Conservation (phyloP, 2,113 vertebrate genomes). For the Corvus hawaiiensis region DNA sequence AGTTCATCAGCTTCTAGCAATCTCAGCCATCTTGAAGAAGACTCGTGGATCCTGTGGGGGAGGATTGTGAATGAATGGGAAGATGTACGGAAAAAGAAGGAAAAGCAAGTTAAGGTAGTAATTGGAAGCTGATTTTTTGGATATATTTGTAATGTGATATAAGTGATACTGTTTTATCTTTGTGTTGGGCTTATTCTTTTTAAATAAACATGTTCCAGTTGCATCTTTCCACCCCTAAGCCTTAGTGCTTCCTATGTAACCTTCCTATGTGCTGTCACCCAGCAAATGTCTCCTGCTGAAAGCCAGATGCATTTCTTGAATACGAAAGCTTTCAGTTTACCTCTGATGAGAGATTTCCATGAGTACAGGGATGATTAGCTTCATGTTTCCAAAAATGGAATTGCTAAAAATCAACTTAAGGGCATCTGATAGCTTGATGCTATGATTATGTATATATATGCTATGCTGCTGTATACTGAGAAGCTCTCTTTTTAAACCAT, state of each 20-base stretch:
- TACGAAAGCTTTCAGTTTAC: background rate
- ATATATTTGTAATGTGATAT: background rate
- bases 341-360: background rate
- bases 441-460: background rate
- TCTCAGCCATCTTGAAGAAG: constrained; percentile 96
- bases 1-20: constrained; percentile 98
- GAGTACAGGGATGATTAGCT: background rate
- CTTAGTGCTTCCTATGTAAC: background rate
- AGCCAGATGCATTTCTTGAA: background rate
- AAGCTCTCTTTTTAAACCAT: background rate
- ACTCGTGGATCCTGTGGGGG: constrained; percentile 96
- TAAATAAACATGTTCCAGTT: background rate
- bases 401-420: background rate
- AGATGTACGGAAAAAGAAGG: constrained; percentile 95
- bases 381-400: background rate
- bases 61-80: constrained; percentile 98
- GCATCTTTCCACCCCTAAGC: background rate
- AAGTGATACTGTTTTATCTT: background rate
- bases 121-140: background rate
- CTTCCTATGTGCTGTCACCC: background rate
- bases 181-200: background rate
- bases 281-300: background rate
- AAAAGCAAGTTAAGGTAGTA: constrained; percentile 94
- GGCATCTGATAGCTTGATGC: background rate
- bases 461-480: background rate